A percentile compares a stretch with the other conserved stretches of the same genome.
These are phyloP conservation scores for Aulostomus chinensis DNA, from an alignment of 2,797 vertebrate species.

Conservation along the genomic window DNA sequence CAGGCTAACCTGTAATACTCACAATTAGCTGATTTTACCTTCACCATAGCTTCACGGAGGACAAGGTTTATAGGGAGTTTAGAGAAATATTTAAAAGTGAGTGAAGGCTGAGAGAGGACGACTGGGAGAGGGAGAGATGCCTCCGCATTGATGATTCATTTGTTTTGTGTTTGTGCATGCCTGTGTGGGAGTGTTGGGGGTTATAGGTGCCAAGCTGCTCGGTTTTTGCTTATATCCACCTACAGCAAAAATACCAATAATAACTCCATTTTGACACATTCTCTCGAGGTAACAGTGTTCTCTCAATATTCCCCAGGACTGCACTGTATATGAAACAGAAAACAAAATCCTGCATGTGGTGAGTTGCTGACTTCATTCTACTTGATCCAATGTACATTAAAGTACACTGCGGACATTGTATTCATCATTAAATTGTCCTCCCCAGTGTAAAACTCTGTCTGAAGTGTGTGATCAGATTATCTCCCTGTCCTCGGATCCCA, in stretches of 20 bases:
- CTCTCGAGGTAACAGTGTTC: conserved; percentile 64
- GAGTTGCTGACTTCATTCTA: conserved; percentile 66
- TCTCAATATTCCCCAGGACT: conserved; percentile 86
- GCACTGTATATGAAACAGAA: conserved; percentile 97
- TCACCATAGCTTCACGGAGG: too few species aligned
- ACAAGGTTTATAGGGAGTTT: conserved; percentile 33
- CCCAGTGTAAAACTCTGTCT: conserved; percentile 96
- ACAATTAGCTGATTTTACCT: too few species aligned
- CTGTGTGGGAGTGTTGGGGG: conserved; percentile 73
- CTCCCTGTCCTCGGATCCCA: conserved; percentile 95
- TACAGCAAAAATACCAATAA: conserved; percentile 73
- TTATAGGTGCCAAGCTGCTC: conserved; percentile 76
- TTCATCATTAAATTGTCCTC: conserved; percentile 31
- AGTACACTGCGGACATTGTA: background rate
- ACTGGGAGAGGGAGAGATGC: conserved; percentile 60
- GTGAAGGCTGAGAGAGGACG: conserved; percentile 46
- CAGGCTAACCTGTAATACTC: background rate
- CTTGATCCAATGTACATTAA: conserved; percentile 5
- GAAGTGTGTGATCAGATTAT: conserved; percentile 98
- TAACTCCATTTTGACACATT: conserved; percentile 72
- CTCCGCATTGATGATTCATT: conserved; percentile 77
- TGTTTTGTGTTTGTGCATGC: conserved; percentile 75
- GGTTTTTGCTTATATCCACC: conserved; percentile 73
- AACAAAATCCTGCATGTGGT: conserved; percentile 99
- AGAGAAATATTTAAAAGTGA: conserved; percentile 41